Evolutionary conservation across 1,140 invertebrate species (phyloP), one percentile per base, ranked within the genome.

Genomic region (Pygmarrhopalites habei): DNA sequence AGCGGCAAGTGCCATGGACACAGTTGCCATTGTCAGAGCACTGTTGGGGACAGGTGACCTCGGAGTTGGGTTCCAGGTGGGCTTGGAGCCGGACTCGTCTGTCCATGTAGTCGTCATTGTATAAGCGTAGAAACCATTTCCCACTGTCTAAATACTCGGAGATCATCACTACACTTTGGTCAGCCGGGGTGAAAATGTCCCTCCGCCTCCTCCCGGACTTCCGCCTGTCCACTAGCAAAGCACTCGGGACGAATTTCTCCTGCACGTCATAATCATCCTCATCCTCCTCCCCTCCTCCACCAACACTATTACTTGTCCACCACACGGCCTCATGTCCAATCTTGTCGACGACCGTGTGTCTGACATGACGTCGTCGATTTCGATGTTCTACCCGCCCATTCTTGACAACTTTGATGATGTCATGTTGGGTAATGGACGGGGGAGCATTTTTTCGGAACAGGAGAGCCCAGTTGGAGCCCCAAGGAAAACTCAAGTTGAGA

Each of bases 21-120:
- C 95, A 99, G 29, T 90, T 92, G 32, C 95, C 95, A 65, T 92
- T 86, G 7, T 92, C 92, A 47, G 88, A 90, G 75, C 95, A 99
- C 74, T 98, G 92, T 72, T 93, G 91, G 2, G 88, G 90, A 88
- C 4, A 93, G 84, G 19, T 88, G 17, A 66, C 89, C 76, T 91
- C 88, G 3, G 88, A 88, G 75, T 90, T 87, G 59, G 86, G 85
- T 53, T 90, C 86, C 57, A 89, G 79, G 74, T 91, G 79, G 10
- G 72, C 84, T 1, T 93, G 86, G 71, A 83, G 86, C 73, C 93
- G 86, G 21, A 89, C 82, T 66, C 88, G 82, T 10, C 69, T 28
- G 15, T 68, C 67, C 0, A 62, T 28, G 19, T 91, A 78, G 73
- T 92, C 90, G 75, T 98, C 95, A 77, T 98, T 98, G 77, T 95